Percentiles rank a stretch among this genome's conserved stretches.
Conservation (phyloP, 2,113 vertebrate species). For the Sapajus apella region DNA sequence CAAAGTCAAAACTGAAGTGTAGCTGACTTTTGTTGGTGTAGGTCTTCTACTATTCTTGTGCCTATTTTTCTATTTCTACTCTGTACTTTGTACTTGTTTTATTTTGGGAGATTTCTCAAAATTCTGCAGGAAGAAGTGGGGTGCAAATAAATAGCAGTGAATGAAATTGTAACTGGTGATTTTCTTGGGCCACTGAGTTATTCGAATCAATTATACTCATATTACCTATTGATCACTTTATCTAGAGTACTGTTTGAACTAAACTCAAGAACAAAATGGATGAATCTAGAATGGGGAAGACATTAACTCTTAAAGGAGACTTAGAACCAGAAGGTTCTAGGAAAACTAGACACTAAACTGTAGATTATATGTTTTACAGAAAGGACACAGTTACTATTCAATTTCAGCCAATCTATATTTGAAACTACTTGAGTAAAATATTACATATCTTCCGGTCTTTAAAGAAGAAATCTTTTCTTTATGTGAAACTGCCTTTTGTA, state of each 20-base stretch:
- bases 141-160: neutral
- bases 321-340: neutral
- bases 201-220: neutral
- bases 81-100: neutral
- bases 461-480: slow-evolving; percentile 18
- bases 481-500: neutral
- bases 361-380: neutral
- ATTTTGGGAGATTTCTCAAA: neutral
- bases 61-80: neutral
- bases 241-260: neutral
- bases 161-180: neutral
- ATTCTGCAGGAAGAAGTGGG: neutral
- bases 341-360: neutral
- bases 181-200: neutral
- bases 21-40: neutral
- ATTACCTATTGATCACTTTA: neutral
- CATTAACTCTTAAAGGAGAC: neutral
- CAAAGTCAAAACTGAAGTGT: neutral
- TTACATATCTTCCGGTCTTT: neutral
- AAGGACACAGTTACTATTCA: neutral
- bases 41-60: neutral
- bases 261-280: neutral
- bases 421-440: neutral
- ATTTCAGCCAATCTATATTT: neutral
- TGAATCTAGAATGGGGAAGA: neutral